phyloP scores from a whole-genome alignment of 1,140 invertebrate genomes.

The Adelges cooleyi region DNA sequence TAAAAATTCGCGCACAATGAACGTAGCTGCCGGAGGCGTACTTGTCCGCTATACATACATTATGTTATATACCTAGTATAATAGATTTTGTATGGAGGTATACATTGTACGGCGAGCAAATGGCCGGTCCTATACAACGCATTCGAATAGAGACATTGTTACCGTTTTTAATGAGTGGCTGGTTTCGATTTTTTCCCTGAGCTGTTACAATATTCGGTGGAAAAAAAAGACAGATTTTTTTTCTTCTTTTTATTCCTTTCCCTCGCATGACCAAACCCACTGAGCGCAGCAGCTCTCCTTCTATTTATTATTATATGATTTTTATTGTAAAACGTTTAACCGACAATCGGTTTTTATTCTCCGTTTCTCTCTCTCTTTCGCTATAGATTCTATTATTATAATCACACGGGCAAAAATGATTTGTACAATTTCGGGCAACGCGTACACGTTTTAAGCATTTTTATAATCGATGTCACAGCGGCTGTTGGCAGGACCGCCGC shows the following conservation, averaged over 20 bases:
- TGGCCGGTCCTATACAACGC: too few relatives aligned
- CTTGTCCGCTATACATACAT: too few relatives aligned
- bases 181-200: background rate
- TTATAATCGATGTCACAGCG: background rate
- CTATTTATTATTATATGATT: background rate
- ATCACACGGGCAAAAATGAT: conserved; percentile 2
- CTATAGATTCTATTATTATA: background rate
- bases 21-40: too few relatives aligned
- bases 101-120: too few relatives aligned
- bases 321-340: conserved; percentile 22
- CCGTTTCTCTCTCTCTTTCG: background rate
- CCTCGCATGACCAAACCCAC: conserved; percentile 1
- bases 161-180: conserved; percentile 20
- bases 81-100: too few relatives aligned
- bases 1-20: too few relatives aligned
- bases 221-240: conserved; percentile 2
- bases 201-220: background rate
- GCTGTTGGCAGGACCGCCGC: background rate
- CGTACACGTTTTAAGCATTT: background rate
- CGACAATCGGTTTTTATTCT: background rate
- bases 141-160: too few relatives aligned
- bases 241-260: conserved; percentile 4
- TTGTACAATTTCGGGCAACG: background rate
- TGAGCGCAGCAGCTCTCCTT: background rate
- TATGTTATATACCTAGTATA: too few relatives aligned